Evolutionary conservation across 2,113 vertebrate genomes (phyloP).

Genomic region (Pontoporia blainvillei): DNA sequence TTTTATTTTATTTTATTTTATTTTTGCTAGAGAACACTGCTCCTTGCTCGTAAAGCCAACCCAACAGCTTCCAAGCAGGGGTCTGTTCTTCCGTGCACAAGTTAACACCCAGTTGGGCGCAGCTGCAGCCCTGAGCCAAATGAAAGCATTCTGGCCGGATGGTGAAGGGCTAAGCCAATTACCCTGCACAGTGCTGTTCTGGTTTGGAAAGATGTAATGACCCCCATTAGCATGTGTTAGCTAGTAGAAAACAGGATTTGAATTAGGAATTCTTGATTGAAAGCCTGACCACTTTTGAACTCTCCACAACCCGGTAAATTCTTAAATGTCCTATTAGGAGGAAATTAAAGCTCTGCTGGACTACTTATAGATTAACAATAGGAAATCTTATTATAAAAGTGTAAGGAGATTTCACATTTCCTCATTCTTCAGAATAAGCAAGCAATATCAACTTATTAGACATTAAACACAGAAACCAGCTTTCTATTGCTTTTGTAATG

Average conservation of each 20-base stretch:
- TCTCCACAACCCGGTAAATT: slow-evolving; percentile 26
- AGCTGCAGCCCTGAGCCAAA: neutral
- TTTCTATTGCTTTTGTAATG: neutral
- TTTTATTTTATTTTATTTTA: too few relatives aligned
- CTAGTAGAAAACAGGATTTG: neutral
- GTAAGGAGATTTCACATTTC: slow-evolving; percentile 31
- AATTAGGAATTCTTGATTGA: neutral
- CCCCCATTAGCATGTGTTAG: neutral
- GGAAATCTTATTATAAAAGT: slow-evolving; percentile 50
- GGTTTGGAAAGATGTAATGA: neutral
- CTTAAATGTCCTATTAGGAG: slow-evolving; percentile 49
- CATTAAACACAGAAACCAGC: neutral
- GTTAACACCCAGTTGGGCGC: neutral
- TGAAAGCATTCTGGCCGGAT: neutral
- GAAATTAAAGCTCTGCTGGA: slow-evolving; percentile 50
- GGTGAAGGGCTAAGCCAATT: slow-evolving; percentile 15
- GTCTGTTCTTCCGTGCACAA: neutral
- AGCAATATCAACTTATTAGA: neutral
- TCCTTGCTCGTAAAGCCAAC: neutral
- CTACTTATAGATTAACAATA: neutral
- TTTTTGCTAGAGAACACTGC: neutral
- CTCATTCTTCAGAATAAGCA: neutral
- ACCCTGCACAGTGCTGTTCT: neutral
- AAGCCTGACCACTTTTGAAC: slow-evolving; percentile 8
- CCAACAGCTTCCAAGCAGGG: neutral